phyloP scores from a whole-genome alignment of 2,113 vertebrate genomes.

The Peromyscus polionotus region DNA sequence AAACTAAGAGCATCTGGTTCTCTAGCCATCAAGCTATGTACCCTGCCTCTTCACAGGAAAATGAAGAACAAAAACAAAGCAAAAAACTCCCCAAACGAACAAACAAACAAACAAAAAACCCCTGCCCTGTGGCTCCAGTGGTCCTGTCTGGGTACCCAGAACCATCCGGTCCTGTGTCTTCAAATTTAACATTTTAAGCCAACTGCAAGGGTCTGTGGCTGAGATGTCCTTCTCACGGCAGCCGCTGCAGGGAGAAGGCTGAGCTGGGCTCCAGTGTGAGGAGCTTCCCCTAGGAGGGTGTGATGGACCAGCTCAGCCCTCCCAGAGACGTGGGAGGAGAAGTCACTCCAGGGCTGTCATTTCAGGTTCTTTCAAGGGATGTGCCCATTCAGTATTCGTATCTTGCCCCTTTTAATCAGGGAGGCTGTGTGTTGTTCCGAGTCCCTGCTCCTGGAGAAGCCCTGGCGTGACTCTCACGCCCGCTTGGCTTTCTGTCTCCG shows the following conservation, averaged over 20 bases:
- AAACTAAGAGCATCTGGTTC: background rate
- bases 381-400: background rate
- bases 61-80: too few species aligned
- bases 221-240: background rate
- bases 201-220: background rate
- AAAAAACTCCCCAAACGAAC: too few species aligned
- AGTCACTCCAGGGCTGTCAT: background rate
- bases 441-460: background rate
- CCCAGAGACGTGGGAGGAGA: background rate
- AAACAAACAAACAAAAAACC: too few species aligned
- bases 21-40: background rate
- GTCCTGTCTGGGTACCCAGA: background rate
- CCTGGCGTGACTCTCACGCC: background rate
- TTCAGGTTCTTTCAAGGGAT: background rate
- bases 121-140: background rate
- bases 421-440: background rate
- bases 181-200: background rate
- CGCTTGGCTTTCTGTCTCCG: background rate
- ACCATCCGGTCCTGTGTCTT: too few species aligned
- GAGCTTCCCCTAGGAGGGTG: accelerated
- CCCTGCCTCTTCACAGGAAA: background rate
- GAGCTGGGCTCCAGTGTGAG: accelerated
- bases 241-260: background rate
- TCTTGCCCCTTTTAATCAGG: background rate
- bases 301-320: background rate